Base-by-base conservation (phyloP, 1,140 invertebrate species). In the Augochlora pura region DNA sequence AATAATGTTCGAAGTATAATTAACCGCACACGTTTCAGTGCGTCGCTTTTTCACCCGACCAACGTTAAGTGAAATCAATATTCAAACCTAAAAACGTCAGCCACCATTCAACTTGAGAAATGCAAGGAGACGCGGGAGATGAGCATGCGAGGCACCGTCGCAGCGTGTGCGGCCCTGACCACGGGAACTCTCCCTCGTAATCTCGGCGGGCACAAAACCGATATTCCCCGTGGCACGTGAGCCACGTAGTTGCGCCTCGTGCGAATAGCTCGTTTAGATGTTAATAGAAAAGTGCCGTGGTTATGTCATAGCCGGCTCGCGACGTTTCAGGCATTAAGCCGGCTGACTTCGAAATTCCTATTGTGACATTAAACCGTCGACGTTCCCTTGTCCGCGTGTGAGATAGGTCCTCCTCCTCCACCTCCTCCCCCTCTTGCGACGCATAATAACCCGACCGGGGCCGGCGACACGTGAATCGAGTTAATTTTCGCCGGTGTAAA, bases 241-340 rank as follows among this genome's bases (percentile, higher is more conserved):
- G 60, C 70, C 60, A 67, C 60, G 39, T 25, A 64, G 65, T 38
- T 82, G n/a, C 57, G 54, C 76, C 39, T 46, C 69, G 79, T 52
- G 60, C 69, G 75, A 84, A 81, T 73, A 81, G 57, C 84, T 85
- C 84, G 81, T 85, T 83, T 86, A 80, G 81, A 86, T 81, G 72
- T 81, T 86, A 81, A 85, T 77, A 64, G 52, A 67, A 84, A 73
- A 81, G 62, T 62, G 52, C 60, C n/a, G n/a, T 14, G 57, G 77
- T 84, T 85, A 75, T 84, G 83, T 84, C 83, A 84, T 77, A 63
- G 65, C 32, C 16, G 2, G 57, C n/a, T n/a, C n/a, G n/a, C 65
- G 63, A 73, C 49, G 69, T 77, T 39, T 49, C 12, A 32, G 54
- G 65, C 64, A 62, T 72, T 46, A 67, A 77, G 68, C 60, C 68